Evolutionary conservation across 2,888 invertebrate species (phyloP).

Genomic region (Cheilosia scutellata): DNA sequence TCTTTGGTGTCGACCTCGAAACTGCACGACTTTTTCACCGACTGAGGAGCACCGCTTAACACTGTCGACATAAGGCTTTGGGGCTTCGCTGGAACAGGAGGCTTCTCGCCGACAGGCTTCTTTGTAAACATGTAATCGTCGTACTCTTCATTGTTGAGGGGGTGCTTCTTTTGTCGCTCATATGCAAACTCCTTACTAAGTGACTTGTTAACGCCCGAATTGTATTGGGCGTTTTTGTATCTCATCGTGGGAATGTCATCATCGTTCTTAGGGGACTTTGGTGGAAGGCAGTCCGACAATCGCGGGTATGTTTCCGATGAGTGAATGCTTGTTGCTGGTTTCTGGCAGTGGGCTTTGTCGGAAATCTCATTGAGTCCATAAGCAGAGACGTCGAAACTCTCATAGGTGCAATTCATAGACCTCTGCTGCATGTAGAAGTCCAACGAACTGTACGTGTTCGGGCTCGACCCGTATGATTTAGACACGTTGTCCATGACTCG

Average conservation of each 20-base stretch:
- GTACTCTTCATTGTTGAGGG: conserved; percentile 79
- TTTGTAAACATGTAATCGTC: conserved; percentile 79
- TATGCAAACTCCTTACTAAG: conserved; percentile 84
- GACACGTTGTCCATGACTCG: conserved; percentile 85
- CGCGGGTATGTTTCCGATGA: conserved; percentile 82
- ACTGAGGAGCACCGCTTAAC: conserved; percentile 76
- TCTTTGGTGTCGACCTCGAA: conserved; percentile 80
- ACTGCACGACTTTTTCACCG: conserved; percentile 80
- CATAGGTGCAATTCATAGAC: conserved; percentile 78
- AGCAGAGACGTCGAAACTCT: conserved; percentile 84
- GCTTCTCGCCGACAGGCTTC: conserved; percentile 80
- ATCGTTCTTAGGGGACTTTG: conserved; percentile 72
- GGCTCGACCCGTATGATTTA: conserved; percentile 88
- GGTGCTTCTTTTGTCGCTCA: conserved; percentile 81
- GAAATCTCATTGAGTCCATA: conserved; percentile 81
- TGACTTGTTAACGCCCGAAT: conserved; percentile 82
- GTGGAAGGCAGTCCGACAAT: conserved; percentile 76
- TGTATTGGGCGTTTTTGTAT: conserved; percentile 83
- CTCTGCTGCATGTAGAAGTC: conserved; percentile 85
- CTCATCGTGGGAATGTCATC: conserved; percentile 83
- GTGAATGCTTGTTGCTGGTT: conserved; percentile 76
- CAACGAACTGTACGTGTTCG: conserved; percentile 86
- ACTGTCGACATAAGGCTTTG: conserved; percentile 80
- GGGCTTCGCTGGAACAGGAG: conserved; percentile 82
- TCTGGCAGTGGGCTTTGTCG: conserved; percentile 58